Conservation (phyloP, 1,140 invertebrate species). For the Manduca sexta region DNA sequence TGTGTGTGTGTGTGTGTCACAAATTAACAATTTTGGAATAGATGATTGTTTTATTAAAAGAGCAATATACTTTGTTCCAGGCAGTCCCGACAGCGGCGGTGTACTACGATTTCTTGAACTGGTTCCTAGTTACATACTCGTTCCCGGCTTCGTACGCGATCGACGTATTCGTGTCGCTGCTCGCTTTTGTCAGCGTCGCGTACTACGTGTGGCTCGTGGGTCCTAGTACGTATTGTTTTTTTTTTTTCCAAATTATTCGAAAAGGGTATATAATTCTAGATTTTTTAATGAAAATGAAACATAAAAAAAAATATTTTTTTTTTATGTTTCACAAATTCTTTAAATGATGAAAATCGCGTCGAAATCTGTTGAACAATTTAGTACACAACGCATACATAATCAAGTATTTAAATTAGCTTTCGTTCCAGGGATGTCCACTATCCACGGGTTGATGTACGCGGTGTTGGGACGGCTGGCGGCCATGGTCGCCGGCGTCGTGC, state of each 20-base stretch:
- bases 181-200: constrained; percentile 19
- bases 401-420: too few species aligned
- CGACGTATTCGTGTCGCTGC: constrained; percentile 29
- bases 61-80: background rate
- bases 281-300: too few species aligned
- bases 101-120: constrained; percentile 59
- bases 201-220: constrained; percentile 54
- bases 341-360: too few species aligned
- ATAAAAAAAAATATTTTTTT: too few species aligned
- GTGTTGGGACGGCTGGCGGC: background rate
- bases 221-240: constrained; percentile 32
- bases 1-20: too few species aligned
- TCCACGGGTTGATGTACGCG: background rate
- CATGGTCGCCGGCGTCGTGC: constrained; percentile 32
- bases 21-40: too few species aligned
- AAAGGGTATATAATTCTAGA: background rate
- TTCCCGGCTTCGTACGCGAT: constrained; percentile 21
- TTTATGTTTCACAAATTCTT: too few species aligned
- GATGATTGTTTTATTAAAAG: too few species aligned
- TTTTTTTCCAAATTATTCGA: background rate
- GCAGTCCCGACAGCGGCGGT: constrained; percentile 20
- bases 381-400: too few species aligned
- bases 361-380: too few species aligned
- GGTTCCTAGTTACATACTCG: constrained; percentile 46
- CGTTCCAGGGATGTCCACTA: too few species aligned